Evolutionary conservation across 2,888 invertebrate species (phyloP).

Genomic region (Stratiomys singularior): DNA sequence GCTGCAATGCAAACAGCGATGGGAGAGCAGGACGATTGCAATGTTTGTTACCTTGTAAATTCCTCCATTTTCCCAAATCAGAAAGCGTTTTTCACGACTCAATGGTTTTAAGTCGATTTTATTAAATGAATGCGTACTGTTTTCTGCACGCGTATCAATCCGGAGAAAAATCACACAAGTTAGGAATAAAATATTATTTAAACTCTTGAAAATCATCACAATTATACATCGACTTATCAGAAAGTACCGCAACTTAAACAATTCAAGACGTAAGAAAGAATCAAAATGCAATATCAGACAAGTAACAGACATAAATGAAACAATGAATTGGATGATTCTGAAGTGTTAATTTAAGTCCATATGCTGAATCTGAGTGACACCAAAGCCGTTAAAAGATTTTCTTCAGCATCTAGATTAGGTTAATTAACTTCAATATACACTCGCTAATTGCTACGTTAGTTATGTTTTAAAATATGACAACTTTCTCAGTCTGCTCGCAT

Average conservation of each 20-base stretch:
- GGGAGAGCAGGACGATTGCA: not conserved
- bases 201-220: too few species aligned
- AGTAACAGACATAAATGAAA: not conserved
- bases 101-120: not conserved
- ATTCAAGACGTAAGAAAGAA: too few species aligned
- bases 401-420: not conserved
- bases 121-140: not conserved
- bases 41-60: slow-evolving; percentile 6
- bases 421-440: slow-evolving; percentile 6
- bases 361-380: not conserved
- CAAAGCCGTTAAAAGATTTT: not conserved
- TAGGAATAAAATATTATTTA: too few species aligned
- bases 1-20: not conserved
- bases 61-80: slow-evolving; percentile 28
- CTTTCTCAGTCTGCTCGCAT: too few species aligned
- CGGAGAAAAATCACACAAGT: not conserved
- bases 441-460: not conserved
- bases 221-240: too few species aligned
- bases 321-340: not conserved
- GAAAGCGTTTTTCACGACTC: slow-evolving; percentile 27
- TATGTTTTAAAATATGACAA: too few species aligned
- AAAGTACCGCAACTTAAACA: too few species aligned
- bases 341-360: not conserved
- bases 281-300: too few species aligned
- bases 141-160: not conserved